phyloP scores from a whole-genome alignment of 2,113 vertebrate genomes.

The Lipophrys pholis region DNA sequence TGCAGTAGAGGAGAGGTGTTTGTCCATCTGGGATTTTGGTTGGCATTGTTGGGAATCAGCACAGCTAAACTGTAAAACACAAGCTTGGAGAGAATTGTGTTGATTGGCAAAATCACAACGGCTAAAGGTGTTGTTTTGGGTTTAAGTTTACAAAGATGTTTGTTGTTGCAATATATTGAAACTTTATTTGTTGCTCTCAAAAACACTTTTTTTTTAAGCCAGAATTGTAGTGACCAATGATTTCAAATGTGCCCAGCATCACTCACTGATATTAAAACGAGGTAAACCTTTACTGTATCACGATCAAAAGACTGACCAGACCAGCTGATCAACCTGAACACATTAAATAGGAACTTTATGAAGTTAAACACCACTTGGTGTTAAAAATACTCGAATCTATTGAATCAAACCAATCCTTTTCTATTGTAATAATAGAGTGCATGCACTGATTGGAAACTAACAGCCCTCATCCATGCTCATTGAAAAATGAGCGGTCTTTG shows the following conservation, averaged over 20 bases:
- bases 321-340: background rate
- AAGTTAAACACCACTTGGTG: background rate
- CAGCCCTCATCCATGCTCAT: background rate
- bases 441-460: too few relatives aligned
- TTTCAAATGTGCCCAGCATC: background rate
- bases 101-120: too few relatives aligned
- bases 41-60: constrained; percentile 16
- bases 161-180: background rate
- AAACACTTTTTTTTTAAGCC: background rate
- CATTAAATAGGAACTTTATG: background rate
- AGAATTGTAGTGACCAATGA: background rate
- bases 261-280: background rate
- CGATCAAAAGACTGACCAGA: background rate
- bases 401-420: too few relatives aligned
- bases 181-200: background rate
- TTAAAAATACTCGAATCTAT: background rate
- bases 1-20: constrained; percentile 41
- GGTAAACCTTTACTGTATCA: background rate
- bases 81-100: background rate
- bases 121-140: constrained; percentile 21
- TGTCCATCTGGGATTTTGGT: constrained; percentile 26
- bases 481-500: constrained; percentile 22
- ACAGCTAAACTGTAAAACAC: constrained; percentile 2
- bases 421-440: too few relatives aligned
- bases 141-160: constrained; percentile 22